Evolutionary conservation across 1,140 invertebrate genomes (phyloP), one percentile per base, ranked within the genome.

Genomic region (Drosophila varians): DNA sequence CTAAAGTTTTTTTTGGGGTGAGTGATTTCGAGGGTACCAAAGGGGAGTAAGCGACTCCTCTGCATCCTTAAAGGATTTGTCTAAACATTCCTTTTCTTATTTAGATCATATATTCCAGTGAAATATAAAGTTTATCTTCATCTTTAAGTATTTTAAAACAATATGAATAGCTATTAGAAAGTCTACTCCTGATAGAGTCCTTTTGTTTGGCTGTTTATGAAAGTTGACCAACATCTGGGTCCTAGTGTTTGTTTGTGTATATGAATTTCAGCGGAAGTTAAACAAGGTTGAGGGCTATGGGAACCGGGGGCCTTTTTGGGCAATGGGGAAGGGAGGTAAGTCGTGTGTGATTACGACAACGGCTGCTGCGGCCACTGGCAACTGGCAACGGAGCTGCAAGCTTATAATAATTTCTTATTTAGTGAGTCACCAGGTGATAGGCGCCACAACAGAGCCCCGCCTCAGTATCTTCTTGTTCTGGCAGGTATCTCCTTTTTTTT

Each of bases 331-430:
- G 2, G 7, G 16, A 16, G 6, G 28, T 19, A 11, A 31, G n/a
- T 18, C 34, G 18, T 52, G 34, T 65, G 53, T 75, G 73, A 73
- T 74, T 68, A 55, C 62, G 54, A 48, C 72, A 74, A 65, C 52
- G 61, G 38, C 68, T 77, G 66, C 46, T 79, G 74, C 40, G 77
- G 77, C 69, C 56, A 71, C 55, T 65, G 72, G 77, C 69, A 60
- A 71, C 55, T 65, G 72, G 52, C 73, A 14, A 16, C 38, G 40
- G 16, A 36, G 52, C 54, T 60, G 76, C 42, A 61, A 68, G 82
- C 60, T 87, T 70, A 86, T 80, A 86, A 86, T 86, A 86, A 86
- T 87, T 86, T 86, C 82, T 86, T 87, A 80, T 86, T 87, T 82
- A 80, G 73, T 51, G 25, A 74, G 28, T 52, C 54, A 61, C 43